phyloP scores from a whole-genome alignment of 2,113 vertebrate genomes.

The Thalassarche chlororhynchos region DNA sequence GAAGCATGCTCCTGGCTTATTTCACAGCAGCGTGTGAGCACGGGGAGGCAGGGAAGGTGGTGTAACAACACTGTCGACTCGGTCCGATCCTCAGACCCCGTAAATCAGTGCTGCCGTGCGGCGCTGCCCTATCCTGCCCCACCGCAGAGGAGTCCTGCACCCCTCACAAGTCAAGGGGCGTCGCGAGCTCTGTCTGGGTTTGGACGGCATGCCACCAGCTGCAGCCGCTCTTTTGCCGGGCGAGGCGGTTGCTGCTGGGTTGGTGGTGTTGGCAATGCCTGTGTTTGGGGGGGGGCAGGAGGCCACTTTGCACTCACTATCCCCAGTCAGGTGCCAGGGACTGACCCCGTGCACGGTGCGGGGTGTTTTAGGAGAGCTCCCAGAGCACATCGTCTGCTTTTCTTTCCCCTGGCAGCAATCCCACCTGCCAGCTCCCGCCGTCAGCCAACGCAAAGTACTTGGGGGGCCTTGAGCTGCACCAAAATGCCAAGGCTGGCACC shows the following conservation, averaged over 20 bases:
- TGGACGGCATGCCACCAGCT: rapidly evolving
- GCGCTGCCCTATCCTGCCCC: neutral
- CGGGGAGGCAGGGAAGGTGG: neutral
- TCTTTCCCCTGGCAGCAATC: neutral
- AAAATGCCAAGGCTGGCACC: rapidly evolving
- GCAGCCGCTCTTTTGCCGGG: rapidly evolving
- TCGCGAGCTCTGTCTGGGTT: rapidly evolving
- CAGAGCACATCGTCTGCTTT: neutral
- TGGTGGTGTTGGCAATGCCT: rapidly evolving
- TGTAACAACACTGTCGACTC: rapidly evolving
- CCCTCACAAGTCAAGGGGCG: rapidly evolving
- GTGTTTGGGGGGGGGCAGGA: neutral
- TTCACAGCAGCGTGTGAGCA: neutral
- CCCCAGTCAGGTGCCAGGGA: neutral
- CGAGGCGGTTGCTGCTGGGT: neutral
- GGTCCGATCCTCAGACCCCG: neutral
- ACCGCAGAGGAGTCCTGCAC: rapidly evolving
- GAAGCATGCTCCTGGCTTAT: neutral
- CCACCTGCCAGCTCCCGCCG: neutral
- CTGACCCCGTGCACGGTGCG: rapidly evolving
- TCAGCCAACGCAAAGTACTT: neutral
- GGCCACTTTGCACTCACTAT: neutral
- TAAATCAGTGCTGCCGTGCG: rapidly evolving
- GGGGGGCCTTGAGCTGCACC: neutral
- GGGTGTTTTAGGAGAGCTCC: neutral